Base-by-base conservation (phyloP, 2,888 invertebrate genomes). In the Scaptodrosophila latifasciaeformis region DNA sequence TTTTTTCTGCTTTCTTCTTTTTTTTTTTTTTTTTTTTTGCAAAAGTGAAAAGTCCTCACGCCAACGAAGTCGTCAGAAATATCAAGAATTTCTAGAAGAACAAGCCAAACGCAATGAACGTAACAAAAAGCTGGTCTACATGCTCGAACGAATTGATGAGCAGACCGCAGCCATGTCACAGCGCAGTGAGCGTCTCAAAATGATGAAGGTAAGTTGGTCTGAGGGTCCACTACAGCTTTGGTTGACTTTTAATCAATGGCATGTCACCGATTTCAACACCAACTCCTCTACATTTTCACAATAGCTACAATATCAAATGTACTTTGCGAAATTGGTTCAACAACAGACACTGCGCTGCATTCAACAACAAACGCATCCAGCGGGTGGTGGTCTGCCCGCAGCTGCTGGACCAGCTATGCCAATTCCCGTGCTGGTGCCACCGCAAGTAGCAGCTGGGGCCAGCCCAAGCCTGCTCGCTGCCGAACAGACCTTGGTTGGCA, bases 131-230 rank as follows among this genome's bases (percentile, higher is more conserved):
- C 86, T 91, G 53, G 83, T 90, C 19, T 87, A 88, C 54, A 86
- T 88, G 67, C 81, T 91, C 67, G 90, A 90, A 68, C 87, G 87
- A 19, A 88, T 91, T 54, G 90, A 90, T 82, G 88, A 86, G 62
- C 87, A 89, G 62, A 88, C 90, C 18, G 85, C 88, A 24, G 84
- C 87, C 65, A 86, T 91, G 77, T 87, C 88, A 17, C 88, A 90
- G 1, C 90, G 90, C 84, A 90, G 90, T 19, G 89, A 90, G 67
- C 85, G 89, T 53, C 87, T 90, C 21, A 89, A 88, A 81, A 83
- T 86, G 78, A 85, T 90, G 78, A 87, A 88, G 83, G 89, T 89
- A 65, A 81, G 84, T 70, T 19, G 7, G n/a, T n/a, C n/a, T n/a
- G n/a, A n/a, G 9, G 10, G n/a, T 10, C n/a, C 15, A 29, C 30